Conservation (phyloP, 2,113 vertebrate genomes). For the Xerus inauris region DNA sequence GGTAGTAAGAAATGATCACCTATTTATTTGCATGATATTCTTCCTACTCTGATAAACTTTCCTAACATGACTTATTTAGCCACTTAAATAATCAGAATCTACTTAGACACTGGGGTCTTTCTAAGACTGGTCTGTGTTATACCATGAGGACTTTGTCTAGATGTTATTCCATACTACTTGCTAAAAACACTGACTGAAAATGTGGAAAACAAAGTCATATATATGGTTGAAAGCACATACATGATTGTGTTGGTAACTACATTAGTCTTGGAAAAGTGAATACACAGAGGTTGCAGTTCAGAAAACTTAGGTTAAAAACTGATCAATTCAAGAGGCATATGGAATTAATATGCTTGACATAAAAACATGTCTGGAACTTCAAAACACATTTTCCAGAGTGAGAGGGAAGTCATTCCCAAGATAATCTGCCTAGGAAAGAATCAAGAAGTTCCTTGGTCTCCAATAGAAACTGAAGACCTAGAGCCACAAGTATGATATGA, state of each 20-base stretch:
- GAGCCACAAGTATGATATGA: neutral
- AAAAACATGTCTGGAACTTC: neutral
- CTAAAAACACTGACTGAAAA: neutral
- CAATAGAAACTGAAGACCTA: neutral
- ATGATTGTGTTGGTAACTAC: neutral
- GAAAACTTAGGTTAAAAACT: neutral
- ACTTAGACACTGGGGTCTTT: neutral
- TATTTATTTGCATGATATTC: neutral
- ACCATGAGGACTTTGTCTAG: neutral
- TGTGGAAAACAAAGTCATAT: neutral
- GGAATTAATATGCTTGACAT: neutral
- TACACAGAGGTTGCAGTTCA: neutral
- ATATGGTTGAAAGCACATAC: neutral
- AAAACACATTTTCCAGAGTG: neutral
- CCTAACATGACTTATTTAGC: slow-evolving; percentile 6
- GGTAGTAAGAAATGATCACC: neutral
- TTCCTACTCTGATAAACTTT: neutral
- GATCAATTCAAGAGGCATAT: neutral
- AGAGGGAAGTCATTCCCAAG: neutral
- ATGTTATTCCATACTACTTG: neutral
- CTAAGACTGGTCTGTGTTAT: neutral
- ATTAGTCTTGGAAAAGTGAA: neutral
- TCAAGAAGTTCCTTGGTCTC: neutral
- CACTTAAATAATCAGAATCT: slow-evolving; percentile 14
- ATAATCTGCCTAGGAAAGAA: neutral